These are phyloP conservation scores for Caerostris extrusa DNA, from an alignment of 1,140 invertebrate genomes.

Conservation along the genomic window DNA sequence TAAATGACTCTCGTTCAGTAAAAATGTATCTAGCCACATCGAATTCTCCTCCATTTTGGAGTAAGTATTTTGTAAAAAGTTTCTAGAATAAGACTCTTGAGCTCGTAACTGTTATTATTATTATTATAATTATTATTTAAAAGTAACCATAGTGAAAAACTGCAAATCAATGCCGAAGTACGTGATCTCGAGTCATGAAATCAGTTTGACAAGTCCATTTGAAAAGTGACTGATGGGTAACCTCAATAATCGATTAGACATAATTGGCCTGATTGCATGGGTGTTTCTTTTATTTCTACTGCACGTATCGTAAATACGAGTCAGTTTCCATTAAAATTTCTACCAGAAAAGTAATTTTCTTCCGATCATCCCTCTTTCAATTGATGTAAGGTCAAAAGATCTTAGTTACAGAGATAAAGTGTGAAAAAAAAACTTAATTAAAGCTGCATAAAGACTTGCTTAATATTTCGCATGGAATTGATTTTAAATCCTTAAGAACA, in stretches of 20 bases:
- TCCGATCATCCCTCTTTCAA: too few species aligned
- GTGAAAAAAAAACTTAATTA: too few species aligned
- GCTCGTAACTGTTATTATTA: not conserved
- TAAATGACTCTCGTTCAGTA: slow-evolving; percentile 80
- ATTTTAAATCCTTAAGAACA: too few species aligned
- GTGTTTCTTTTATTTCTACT: too few species aligned
- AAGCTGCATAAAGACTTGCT: too few species aligned
- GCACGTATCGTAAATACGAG: too few species aligned
- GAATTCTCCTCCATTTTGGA: slow-evolving; percentile 15
- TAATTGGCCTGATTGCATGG: not conserved
- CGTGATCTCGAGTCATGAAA: not conserved
- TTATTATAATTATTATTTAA: too few species aligned
- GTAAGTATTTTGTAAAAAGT: slow-evolving; percentile 82
- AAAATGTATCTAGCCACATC: slow-evolving; percentile 80
- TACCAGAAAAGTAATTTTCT: too few species aligned
- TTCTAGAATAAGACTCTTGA: not conserved
- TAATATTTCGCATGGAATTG: too few species aligned
- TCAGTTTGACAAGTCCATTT: not conserved
- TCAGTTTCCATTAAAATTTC: too few species aligned
- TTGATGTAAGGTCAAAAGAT: too few species aligned
- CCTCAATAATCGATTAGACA: not conserved
- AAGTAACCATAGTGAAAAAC: not conserved
- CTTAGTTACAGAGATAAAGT: too few species aligned
- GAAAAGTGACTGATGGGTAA: not conserved
- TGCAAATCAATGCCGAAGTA: not conserved